Evolutionary conservation across 2,797 vertebrate species (phyloP).

Genomic region (Tragelaphus oryx): DNA sequence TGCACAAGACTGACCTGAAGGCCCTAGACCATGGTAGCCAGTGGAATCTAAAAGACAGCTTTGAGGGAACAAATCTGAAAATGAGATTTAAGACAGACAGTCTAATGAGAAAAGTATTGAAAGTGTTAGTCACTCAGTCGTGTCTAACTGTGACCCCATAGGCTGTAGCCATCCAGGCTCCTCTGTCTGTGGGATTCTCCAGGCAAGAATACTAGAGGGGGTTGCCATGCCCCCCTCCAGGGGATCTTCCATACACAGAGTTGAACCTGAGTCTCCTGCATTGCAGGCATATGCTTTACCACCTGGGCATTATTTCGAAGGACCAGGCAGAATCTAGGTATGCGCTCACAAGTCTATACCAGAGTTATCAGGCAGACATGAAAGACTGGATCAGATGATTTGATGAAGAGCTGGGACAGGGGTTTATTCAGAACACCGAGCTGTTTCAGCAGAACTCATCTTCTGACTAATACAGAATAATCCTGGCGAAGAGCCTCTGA

Average conservation of each 20-base stretch:
- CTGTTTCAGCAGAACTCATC: neutral
- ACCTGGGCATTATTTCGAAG: neutral
- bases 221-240: neutral
- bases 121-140: neutral
- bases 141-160: neutral
- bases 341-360: neutral
- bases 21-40: neutral
- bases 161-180: neutral
- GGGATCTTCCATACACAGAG: neutral
- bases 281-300: neutral
- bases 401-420: neutral
- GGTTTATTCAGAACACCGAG: neutral
- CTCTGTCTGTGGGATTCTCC: neutral
- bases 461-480: neutral
- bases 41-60: neutral
- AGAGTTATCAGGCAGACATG: neutral
- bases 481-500: neutral
- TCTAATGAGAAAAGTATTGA: neutral
- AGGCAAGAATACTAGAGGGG: neutral
- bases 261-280: neutral
- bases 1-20: neutral
- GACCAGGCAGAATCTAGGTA: neutral
- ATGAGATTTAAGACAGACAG: neutral
- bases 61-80: neutral
- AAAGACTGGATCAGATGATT: neutral